These are phyloP conservation scores for Neodon shergylaensis DNA, from an alignment of 2,113 vertebrate genomes.

Conservation along the genomic window DNA sequence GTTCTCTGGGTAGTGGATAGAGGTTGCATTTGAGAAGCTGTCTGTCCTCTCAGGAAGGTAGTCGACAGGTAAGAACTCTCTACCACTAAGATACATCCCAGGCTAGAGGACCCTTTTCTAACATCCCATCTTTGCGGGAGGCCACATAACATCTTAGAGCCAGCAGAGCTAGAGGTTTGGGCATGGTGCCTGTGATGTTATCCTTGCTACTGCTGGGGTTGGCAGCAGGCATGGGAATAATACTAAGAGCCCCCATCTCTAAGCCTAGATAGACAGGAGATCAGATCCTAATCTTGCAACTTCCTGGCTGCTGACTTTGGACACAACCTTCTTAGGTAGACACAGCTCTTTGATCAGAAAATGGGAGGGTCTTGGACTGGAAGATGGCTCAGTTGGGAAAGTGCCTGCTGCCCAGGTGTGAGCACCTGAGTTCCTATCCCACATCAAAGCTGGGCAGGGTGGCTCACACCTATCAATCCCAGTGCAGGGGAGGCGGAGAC, in stretches of 20 bases:
- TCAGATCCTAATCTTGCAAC: neutral
- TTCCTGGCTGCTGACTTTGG: neutral
- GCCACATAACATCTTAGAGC: accelerated
- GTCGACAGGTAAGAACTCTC: neutral
- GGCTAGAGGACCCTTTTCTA: neutral
- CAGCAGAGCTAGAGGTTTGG: neutral
- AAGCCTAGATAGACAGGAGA: neutral
- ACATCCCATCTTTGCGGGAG: neutral
- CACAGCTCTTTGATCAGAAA: neutral
- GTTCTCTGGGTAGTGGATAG: neutral
- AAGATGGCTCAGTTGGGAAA: neutral
- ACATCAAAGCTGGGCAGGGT: neutral
- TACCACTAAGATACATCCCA: too few relatives aligned
- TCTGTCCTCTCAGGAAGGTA: neutral
- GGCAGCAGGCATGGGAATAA: neutral
- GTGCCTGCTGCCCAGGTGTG: neutral
- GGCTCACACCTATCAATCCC: neutral
- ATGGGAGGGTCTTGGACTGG: neutral
- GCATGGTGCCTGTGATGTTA: neutral
- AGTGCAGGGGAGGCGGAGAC: neutral
- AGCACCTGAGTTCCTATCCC: neutral
- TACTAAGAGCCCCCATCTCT: neutral
- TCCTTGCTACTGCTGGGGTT: neutral
- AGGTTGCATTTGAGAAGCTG: neutral
- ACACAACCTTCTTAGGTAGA: neutral